A percentile compares a stretch with the other conserved stretches of the same genome.
phyloP scores from a whole-genome alignment of 1,140 invertebrate genomes.

The Cydia splendana region DNA sequence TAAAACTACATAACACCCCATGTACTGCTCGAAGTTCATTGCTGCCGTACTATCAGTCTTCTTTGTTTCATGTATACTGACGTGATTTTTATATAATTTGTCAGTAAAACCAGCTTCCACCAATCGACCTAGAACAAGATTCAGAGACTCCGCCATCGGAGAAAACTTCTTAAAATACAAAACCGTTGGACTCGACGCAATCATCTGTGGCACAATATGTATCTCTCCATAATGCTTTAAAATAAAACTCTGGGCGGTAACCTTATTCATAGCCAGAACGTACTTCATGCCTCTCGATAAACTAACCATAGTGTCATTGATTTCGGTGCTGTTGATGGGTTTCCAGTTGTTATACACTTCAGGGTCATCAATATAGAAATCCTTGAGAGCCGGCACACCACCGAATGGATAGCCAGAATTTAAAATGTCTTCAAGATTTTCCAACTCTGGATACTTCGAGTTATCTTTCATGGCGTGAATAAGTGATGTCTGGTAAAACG shows the following conservation, averaged over 20 bases:
- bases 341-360: slow-evolving; percentile 42
- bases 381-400: slow-evolving; percentile 57
- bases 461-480: slow-evolving; percentile 60
- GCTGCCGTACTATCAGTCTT: slow-evolving; percentile 38
- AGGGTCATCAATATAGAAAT: slow-evolving; percentile 42
- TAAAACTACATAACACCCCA: slow-evolving; percentile 60
- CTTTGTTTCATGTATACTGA: slow-evolving; percentile 28
- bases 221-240: slow-evolving; percentile 45
- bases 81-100: slow-evolving; percentile 57
- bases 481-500: slow-evolving; percentile 63
- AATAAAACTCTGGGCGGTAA: slow-evolving; percentile 46
- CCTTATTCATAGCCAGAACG: slow-evolving; percentile 60
- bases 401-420: slow-evolving; percentile 55
- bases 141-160: slow-evolving; percentile 49
- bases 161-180: slow-evolving; percentile 71
- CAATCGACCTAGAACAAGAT: slow-evolving; percentile 51
- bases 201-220: slow-evolving; percentile 51
- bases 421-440: slow-evolving; percentile 57
- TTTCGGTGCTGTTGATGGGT: slow-evolving; percentile 49
- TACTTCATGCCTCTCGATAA: slow-evolving; percentile 58
- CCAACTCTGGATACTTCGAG: slow-evolving; percentile 50
- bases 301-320: slow-evolving; percentile 44
- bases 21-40: slow-evolving; percentile 57
- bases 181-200: slow-evolving; percentile 51
- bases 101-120: slow-evolving; percentile 54